These are phyloP conservation scores for Antitype chi DNA, from an alignment of 2,888 invertebrate genomes.

Conservation along the genomic window DNA sequence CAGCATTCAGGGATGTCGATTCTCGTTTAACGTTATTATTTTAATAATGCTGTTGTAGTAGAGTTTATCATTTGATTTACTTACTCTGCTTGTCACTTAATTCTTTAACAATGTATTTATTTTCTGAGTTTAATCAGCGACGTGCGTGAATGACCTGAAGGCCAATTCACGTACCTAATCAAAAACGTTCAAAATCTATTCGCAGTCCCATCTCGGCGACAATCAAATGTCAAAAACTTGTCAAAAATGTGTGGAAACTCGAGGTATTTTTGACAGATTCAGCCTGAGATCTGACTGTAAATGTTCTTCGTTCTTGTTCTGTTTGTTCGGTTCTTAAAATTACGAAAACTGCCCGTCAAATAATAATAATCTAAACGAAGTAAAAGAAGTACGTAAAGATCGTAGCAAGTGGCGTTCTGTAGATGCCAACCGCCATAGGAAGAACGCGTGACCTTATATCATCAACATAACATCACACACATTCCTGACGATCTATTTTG, in stretches of 20 bases:
- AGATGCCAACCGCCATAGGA: neutral
- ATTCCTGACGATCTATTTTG: neutral
- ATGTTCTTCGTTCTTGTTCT: no score
- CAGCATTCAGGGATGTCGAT: constrained; percentile 47
- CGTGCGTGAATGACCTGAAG: neutral
- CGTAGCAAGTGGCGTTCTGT: neutral
- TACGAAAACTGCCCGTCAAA: no score
- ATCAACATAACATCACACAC: neutral
- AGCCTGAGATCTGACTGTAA: no score
- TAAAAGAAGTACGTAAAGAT: no score
- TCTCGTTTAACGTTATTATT: constrained; percentile 21
- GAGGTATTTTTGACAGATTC: no score
- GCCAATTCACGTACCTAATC: no score
- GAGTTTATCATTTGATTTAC: neutral
- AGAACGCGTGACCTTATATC: neutral
- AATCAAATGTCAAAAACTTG: no score
- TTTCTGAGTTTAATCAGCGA: neutral
- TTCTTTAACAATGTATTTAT: neutral
- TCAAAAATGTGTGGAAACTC: no score
- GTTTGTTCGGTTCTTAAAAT: no score
- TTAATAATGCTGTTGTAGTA: constrained; percentile 1
- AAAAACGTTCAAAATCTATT: no score
- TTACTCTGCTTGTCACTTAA: neutral
- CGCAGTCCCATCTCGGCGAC: no score
- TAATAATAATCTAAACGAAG: no score